phyloP scores from a whole-genome alignment of 2,888 invertebrate genomes.

The Phorcus lineatus region DNA sequence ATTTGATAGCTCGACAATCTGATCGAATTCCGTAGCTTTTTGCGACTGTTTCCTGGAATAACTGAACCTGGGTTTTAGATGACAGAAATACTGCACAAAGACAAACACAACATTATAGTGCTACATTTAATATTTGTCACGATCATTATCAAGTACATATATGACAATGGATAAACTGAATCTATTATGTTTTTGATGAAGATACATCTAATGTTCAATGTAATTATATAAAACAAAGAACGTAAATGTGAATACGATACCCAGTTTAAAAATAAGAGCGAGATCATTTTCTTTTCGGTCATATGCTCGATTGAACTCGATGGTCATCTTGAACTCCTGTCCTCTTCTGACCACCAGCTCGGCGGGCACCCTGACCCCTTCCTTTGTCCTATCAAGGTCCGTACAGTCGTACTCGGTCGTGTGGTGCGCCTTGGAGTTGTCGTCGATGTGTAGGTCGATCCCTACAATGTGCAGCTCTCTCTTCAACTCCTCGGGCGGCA shows the following conservation, averaged over 20 bases:
- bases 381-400: not conserved
- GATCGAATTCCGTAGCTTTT: too few species aligned
- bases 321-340: constrained; percentile 49
- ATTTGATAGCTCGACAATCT: too few species aligned
- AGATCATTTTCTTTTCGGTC: constrained; percentile 49
- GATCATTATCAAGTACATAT: too few species aligned
- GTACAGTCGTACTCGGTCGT: constrained; percentile 48
- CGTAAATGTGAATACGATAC: constrained; percentile 35
- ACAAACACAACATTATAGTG: too few species aligned
- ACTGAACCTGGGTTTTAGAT: too few species aligned
- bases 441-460: constrained; percentile 38
- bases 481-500: not conserved
- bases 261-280: constrained; percentile 47
- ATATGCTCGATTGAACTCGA: constrained; percentile 54
- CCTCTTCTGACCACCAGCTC: constrained; percentile 78
- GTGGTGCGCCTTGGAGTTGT: constrained; percentile 49
- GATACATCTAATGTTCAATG: too few species aligned
- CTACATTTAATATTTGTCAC: too few species aligned
- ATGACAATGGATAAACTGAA: too few species aligned
- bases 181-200: too few species aligned
- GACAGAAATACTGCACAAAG: too few species aligned
- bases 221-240: too few species aligned
- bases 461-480: constrained; percentile 21
- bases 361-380: not conserved
- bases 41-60: too few species aligned